These are phyloP conservation scores for Priocnemis perturbator DNA, from an alignment of 2,888 invertebrate genomes.

Conservation along the genomic window DNA sequence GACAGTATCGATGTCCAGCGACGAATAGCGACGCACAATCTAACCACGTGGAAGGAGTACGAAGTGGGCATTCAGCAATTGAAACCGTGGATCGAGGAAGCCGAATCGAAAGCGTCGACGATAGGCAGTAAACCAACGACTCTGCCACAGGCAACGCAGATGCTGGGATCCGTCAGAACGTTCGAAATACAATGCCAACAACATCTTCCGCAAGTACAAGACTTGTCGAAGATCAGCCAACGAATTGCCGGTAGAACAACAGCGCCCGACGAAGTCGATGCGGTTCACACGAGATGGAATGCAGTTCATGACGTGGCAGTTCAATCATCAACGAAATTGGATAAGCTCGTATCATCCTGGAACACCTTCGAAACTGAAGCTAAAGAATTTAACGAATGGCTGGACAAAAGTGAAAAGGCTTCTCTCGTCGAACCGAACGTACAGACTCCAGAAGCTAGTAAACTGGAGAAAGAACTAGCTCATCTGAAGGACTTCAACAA, in stretches of 20 bases:
- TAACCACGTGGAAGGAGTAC: constrained; percentile 90
- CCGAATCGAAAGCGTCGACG: constrained; percentile 86
- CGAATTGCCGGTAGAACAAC: constrained; percentile 85
- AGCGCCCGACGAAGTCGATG: constrained; percentile 90
- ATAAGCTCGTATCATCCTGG: constrained; percentile 88
- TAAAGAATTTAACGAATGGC: constrained; percentile 87
- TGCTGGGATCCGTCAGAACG: constrained; percentile 83
- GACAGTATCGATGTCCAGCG: constrained; percentile 86
- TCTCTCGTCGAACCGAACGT: constrained; percentile 79
- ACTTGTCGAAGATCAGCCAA: constrained; percentile 84
- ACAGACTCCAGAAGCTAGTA: constrained; percentile 84
- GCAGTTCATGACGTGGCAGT: constrained; percentile 87
- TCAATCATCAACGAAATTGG: constrained; percentile 87
- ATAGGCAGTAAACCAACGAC: constrained; percentile 85
- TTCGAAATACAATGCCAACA: constrained; percentile 88
- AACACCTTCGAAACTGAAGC: constrained; percentile 87
- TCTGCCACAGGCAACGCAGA: constrained; percentile 87
- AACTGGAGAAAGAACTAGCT: constrained; percentile 85
- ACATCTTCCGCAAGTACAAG: constrained; percentile 85
- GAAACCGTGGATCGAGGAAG: constrained; percentile 92
- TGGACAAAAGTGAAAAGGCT: constrained; percentile 81
- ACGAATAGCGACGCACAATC: constrained; percentile 85
- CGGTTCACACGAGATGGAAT: constrained; percentile 89
- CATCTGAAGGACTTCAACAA: constrained; percentile 88
- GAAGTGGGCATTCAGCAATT: constrained; percentile 87